phyloP scores from a whole-genome alignment of 2,888 invertebrate species.

The Eupeodes luniger region DNA sequence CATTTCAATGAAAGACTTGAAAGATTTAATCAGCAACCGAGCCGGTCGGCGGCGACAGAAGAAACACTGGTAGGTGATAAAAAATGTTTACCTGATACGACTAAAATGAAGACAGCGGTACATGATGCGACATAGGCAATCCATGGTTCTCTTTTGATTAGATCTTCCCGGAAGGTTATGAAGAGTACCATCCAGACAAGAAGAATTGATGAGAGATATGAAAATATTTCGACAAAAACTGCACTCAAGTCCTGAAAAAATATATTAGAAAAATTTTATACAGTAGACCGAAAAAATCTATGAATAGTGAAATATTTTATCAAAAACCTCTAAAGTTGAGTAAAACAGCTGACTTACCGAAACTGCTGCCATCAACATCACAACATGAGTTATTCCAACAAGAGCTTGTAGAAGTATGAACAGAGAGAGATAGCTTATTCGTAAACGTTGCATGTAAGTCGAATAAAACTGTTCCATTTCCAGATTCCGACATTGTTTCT shows the following conservation, averaged over 20 bases:
- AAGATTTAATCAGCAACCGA: no score
- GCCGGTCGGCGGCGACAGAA: no score
- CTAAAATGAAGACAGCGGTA: slow-evolving; percentile 85
- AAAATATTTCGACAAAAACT: slow-evolving; percentile 82
- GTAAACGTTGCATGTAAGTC: slow-evolving; percentile 90
- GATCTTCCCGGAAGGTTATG: slow-evolving; percentile 81
- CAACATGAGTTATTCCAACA: slow-evolving; percentile 87
- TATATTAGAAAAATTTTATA: neutral
- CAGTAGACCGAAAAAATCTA: no score
- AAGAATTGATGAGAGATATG: slow-evolving; percentile 80
- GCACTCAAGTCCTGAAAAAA: slow-evolving; percentile 78
- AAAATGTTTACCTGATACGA: slow-evolving; percentile 84
- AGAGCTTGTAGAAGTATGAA: slow-evolving; percentile 89
- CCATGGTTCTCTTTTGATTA: slow-evolving; percentile 83
- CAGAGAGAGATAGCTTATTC: slow-evolving; percentile 91
- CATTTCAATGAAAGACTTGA: no score
- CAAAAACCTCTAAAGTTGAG: no score
- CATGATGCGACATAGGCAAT: slow-evolving; percentile 83
- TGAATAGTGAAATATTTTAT: no score
- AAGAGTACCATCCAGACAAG: slow-evolving; percentile 82
- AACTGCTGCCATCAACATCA: slow-evolving; percentile 86
- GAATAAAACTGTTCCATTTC: slow-evolving; percentile 90
- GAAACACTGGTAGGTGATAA: neutral
- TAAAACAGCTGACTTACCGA: slow-evolving; percentile 76
- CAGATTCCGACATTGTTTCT: slow-evolving; percentile 91